Evolutionary conservation across 2,113 vertebrate genomes (phyloP).

Genomic region (Diadophis punctatus): DNA sequence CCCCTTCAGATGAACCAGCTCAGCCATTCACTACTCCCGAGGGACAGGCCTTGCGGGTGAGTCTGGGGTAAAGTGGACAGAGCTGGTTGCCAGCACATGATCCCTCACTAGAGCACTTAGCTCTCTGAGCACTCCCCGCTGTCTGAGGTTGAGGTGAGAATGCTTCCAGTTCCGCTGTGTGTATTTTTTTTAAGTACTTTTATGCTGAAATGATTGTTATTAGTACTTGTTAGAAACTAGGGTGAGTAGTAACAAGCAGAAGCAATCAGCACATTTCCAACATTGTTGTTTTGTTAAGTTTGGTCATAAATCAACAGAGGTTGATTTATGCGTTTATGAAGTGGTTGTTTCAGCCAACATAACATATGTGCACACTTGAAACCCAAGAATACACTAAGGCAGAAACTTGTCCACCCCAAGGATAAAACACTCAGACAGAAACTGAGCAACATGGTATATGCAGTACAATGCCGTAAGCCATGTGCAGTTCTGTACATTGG

Average conservation of each 20-base stretch:
- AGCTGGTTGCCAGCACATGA: background rate
- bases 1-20: conserved; percentile 59
- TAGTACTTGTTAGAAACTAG: background rate
- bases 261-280: background rate
- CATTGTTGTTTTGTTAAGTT: background rate
- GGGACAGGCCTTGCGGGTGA: conserved; percentile 84
- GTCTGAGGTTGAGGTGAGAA: background rate
- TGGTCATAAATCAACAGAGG: background rate
- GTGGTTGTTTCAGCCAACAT: too few relatives aligned
- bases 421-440: too few relatives aligned
- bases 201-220: background rate
- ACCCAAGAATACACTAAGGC: too few relatives aligned
- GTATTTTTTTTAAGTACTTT: background rate
- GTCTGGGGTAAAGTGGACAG: background rate
- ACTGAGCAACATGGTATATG: too few relatives aligned
- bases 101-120: background rate
- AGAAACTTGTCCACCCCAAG: too few relatives aligned
- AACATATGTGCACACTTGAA: too few relatives aligned
- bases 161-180: background rate
- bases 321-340: too few relatives aligned
- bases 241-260: background rate
- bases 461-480: too few relatives aligned
- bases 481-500: too few relatives aligned
- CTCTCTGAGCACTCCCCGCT: background rate
- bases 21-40: conserved; percentile 76